Percentiles rank a stretch among this genome's conserved stretches.
phyloP scores from a whole-genome alignment of 1,140 invertebrate species.

The Pinna nobilis region DNA sequence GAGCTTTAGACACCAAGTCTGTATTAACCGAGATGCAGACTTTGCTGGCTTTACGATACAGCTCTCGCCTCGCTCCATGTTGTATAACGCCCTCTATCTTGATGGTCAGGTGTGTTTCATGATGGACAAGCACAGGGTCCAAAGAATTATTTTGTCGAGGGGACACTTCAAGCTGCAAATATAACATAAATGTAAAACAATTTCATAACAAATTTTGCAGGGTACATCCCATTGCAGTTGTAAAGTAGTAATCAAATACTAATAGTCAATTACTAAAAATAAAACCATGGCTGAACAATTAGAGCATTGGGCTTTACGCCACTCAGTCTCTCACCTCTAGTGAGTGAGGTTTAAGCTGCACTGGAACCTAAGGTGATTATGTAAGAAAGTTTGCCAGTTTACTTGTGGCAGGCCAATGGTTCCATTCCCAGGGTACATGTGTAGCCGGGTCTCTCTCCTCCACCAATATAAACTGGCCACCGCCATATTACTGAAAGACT shows the following conservation, averaged over 20 bases:
- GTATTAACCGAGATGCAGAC: conserved; percentile 84
- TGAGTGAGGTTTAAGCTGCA: too few relatives aligned
- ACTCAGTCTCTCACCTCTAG: too few relatives aligned
- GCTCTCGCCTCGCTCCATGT: conserved; percentile 78
- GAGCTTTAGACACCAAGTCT: conserved; percentile 72
- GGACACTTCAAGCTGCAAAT: conserved; percentile 83
- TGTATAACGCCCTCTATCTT: conserved; percentile 92
- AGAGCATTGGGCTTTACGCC: too few relatives aligned
- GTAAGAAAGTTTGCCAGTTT: too few relatives aligned
- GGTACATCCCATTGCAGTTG: too few relatives aligned
- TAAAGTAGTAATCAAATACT: background rate
- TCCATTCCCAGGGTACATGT: too few relatives aligned
- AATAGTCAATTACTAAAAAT: background rate
- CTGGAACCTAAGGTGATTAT: too few relatives aligned
- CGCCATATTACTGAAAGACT: too few relatives aligned
- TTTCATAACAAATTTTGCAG: background rate
- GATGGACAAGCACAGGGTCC: conserved; percentile 85
- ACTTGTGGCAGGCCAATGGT: too few relatives aligned
- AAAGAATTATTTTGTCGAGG: conserved; percentile 86
- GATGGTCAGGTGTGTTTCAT: conserved; percentile 86
- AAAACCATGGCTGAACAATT: too few relatives aligned
- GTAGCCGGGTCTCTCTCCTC: too few relatives aligned
- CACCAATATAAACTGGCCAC: too few relatives aligned
- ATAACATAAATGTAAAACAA: background rate
- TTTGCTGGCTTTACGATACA: conserved; percentile 83